Percentiles rank a stretch among this genome's conserved stretches.
phyloP scores from a whole-genome alignment of 2,113 vertebrate species.

The Phrynocephalus versicolor region DNA sequence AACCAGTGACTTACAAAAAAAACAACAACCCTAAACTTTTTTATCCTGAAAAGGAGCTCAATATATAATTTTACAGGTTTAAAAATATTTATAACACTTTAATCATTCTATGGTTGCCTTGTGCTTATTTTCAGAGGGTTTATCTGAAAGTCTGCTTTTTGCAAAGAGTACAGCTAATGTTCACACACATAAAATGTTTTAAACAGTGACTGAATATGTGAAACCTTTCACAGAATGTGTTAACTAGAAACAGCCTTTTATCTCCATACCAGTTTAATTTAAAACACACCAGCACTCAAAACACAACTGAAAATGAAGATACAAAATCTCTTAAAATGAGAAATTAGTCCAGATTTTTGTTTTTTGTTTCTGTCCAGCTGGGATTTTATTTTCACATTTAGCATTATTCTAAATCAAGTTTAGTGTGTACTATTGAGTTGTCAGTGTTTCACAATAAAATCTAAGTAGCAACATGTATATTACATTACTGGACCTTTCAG shows the following conservation, averaged over 20 bases:
- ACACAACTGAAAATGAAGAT: background rate
- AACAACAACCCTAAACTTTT: background rate
- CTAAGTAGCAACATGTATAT: background rate
- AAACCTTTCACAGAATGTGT: slow-evolving; percentile 20
- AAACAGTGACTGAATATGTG: slow-evolving; percentile 35
- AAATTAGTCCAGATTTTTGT: slow-evolving; percentile 42
- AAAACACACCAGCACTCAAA: background rate
- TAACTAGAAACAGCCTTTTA: slow-evolving; percentile 11
- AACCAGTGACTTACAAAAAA: background rate
- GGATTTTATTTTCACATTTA: slow-evolving; percentile 39
- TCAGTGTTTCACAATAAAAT: background rate
- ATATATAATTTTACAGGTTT: background rate
- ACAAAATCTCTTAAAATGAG: slow-evolving; percentile 4
- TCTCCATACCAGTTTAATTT: slow-evolving; percentile 11
- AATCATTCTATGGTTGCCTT: slow-evolving; percentile 2
- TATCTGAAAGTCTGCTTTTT: slow-evolving; percentile 27
- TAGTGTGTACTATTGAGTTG: too few species aligned
- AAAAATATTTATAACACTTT: accelerated
- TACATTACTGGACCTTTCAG: too few species aligned
- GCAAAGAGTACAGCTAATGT: slow-evolving; percentile 28
- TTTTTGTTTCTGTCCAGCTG: slow-evolving; percentile 1
- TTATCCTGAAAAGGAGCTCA: background rate
- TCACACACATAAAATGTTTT: slow-evolving; percentile 47
- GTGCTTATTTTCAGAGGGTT: background rate
- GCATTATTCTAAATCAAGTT: background rate